A percentile compares a stretch with the other conserved stretches of the same genome.
Conservation (phyloP, 1,140 invertebrate species). For the Drosophila pallidifrons region DNA sequence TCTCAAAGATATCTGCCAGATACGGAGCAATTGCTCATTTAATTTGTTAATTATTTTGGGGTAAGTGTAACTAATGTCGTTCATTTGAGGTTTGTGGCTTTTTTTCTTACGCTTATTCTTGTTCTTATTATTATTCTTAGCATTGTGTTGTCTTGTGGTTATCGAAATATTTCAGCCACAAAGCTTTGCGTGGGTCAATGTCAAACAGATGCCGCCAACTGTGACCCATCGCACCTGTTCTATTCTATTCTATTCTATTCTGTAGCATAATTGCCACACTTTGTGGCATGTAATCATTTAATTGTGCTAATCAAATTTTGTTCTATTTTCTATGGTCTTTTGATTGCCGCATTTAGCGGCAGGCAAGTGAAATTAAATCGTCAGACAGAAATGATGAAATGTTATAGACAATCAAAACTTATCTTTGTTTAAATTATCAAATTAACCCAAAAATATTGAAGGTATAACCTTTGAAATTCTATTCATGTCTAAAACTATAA, state of each 20-base stretch:
- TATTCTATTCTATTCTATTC: slow-evolving; percentile 29
- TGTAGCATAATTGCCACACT: slow-evolving; percentile 67
- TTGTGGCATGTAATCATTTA: slow-evolving; percentile 79
- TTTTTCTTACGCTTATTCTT: slow-evolving; percentile 23
- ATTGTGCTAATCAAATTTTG: slow-evolving; percentile 78
- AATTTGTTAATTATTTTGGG: slow-evolving; percentile 79
- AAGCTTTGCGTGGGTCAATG: slow-evolving; percentile 73
- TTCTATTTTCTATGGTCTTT: slow-evolving; percentile 55
- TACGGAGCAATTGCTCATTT: slow-evolving; percentile 63
- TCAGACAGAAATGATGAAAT: slow-evolving; percentile 21
- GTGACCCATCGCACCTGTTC: slow-evolving; percentile 27
- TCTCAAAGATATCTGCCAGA: slow-evolving; percentile 24
- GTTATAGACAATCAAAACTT: no score
- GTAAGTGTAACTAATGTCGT: slow-evolving; percentile 77
- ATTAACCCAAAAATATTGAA: no score
- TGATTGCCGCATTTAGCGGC: slow-evolving; percentile 71
- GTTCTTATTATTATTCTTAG: not conserved
- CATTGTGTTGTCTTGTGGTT: slow-evolving; percentile 25
- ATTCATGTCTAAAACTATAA: not conserved
- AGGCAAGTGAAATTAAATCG: slow-evolving; percentile 14
- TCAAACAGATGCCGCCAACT: slow-evolving; percentile 39
- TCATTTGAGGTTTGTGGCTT: slow-evolving; percentile 66
- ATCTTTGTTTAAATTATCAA: no score
- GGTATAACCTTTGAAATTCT: no score
- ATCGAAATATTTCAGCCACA: slow-evolving; percentile 20